A percentile compares a stretch with the other conserved stretches of the same genome.
phyloP scores from a whole-genome alignment of 2,113 vertebrate species.

The Clupea harengus region DNA sequence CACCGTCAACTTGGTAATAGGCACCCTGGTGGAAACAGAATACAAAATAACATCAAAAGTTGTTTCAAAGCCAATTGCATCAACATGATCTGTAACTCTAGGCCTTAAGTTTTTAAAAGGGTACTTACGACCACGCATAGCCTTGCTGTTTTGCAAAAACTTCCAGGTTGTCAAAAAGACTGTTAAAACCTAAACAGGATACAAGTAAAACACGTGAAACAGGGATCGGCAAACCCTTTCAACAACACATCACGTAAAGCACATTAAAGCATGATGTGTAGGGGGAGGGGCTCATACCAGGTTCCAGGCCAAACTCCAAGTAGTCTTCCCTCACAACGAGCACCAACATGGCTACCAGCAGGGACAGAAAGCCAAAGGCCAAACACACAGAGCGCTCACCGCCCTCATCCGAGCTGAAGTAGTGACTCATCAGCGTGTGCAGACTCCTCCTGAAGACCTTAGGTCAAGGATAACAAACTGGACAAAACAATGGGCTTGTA shows the following conservation, averaged over 20 bases:
- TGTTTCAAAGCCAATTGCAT: background rate
- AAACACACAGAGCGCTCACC: constrained; percentile 94
- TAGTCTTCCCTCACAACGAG: constrained; percentile 84
- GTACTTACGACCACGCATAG: constrained; percentile 90
- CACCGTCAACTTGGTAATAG: constrained; percentile 79
- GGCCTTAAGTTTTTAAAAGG: background rate
- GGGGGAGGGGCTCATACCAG: constrained; percentile 61
- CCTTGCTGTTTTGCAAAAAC: constrained; percentile 78
- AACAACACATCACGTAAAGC: background rate
- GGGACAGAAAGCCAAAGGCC: constrained; percentile 83
- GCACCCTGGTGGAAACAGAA: constrained; percentile 68
- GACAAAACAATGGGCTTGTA: accelerated
- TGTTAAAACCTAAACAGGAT: constrained; percentile 71
- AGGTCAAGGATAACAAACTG: constrained; percentile 24
- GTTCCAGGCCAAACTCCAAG: constrained; percentile 90
- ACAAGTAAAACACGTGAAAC: background rate
- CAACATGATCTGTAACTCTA: background rate
- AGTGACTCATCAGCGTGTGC: constrained; percentile 82
- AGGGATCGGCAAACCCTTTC: background rate
- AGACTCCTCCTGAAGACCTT: constrained; percentile 78
- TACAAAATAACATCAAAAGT: background rate
- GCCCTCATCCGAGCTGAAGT: constrained; percentile 86
- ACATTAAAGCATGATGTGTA: background rate
- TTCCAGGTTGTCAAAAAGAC: constrained; percentile 78
- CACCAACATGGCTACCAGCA: constrained; percentile 89